Conservation (phyloP, 2,113 vertebrate species). For the human (Homo sapiens) region GRCh38 chr12:32303001-32303500, state of each 20-base stretch:
- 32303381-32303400: background rate
- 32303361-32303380: background rate
- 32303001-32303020: too few species aligned
- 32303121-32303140: too few species aligned
- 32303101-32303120: too few species aligned
- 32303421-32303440: background rate
- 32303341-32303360: background rate
- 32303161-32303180: too few species aligned
- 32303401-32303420: background rate
- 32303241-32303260: background rate
- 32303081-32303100: too few species aligned
- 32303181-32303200: too few species aligned
- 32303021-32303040: too few species aligned
- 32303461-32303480: background rate
- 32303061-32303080: too few species aligned
- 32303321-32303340: background rate
- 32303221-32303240: too few species aligned
- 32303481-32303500: background rate
- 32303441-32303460: background rate
- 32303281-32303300: background rate
- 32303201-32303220: too few species aligned
- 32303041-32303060: too few species aligned
- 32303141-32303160: too few species aligned
- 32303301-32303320: background rate
- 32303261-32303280: background rate